A percentile compares a stretch with the other conserved stretches of the same genome.
These are phyloP conservation scores for Aethes cnicana DNA, from an alignment of 2,888 invertebrate genomes.

Conservation along the genomic window DNA sequence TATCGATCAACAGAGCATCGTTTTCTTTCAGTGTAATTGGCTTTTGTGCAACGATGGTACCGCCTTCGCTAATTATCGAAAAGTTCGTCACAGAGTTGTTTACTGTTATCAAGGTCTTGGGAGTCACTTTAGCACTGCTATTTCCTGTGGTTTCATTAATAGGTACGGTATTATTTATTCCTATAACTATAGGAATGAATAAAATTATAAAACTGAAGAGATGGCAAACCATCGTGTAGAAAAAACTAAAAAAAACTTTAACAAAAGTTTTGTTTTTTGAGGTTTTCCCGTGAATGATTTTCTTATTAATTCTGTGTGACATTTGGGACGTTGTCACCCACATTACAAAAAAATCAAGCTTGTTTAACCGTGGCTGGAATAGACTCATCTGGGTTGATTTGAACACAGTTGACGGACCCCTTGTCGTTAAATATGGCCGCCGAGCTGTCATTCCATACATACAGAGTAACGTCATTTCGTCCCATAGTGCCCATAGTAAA, in stretches of 20 bases:
- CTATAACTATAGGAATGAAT: constrained; percentile 18
- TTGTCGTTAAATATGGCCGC: too few species aligned
- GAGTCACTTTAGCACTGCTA: neutral
- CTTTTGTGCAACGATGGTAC: constrained; percentile 1
- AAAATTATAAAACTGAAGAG: constrained; percentile 10
- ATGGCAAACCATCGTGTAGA: constrained; percentile 12
- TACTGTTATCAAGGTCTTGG: constrained; percentile 31
- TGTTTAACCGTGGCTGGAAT: too few species aligned
- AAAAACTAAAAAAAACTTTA: constrained; percentile 11
- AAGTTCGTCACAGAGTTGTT: constrained; percentile 43
- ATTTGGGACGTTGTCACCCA: too few species aligned
- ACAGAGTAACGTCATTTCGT: too few species aligned
- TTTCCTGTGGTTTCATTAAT: neutral
- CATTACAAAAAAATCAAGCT: too few species aligned
- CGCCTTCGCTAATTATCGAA: constrained; percentile 46
- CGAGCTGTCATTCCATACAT: too few species aligned
- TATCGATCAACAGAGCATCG: constrained; percentile 14
- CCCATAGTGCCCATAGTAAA: too few species aligned
- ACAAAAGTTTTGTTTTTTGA: constrained; percentile 23
- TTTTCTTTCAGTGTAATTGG: constrained; percentile 1
- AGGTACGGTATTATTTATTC: neutral
- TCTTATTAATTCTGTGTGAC: neutral
- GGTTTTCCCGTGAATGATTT: constrained; percentile 14
- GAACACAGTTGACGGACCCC: too few species aligned
- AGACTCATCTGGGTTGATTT: too few species aligned